Evolutionary conservation across 2,113 vertebrate species (phyloP), one percentile per base, ranked within the genome.

Genomic region (Alectura lathami): DNA sequence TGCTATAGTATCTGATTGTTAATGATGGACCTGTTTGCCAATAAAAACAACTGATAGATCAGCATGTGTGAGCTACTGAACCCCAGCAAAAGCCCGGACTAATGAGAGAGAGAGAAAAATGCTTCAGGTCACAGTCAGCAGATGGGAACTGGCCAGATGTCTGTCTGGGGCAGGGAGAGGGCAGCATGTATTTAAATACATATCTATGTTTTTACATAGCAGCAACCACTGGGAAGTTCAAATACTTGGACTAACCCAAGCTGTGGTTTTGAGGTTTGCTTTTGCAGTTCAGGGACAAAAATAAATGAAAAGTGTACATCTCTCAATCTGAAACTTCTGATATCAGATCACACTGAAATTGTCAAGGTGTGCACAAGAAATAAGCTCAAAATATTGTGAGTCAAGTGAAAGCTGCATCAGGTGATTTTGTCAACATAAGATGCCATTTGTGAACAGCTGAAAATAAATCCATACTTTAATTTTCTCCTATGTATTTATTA

Each of bases 91-190:
- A 96, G 62, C 81, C 79, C 81, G 92, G 91, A 93, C 74, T 92
- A 96, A 94, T 96, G 92, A 94, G 53, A 83, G 82, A 80, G 91
- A 92, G 67, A 76, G 66, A 81, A 69, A 95, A 97, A 94, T 88
- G 83, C 90, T 97, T 78, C 91, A 94, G 92, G 95, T 97, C 97
- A 96, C 54, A 95, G 88, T 95, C 92, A 90, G 89, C 93, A 96
- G 93, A 97, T 96, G 96, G 77, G 91, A 96, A 94, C 74, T 83
- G 76, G 91, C 91, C 92, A 97, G 95, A 93, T 96, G 92, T 94
- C 92, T 97, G 89, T 96, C 96, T 96, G 83, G 91, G 94, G 91
- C 95, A 96, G 72, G 69, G 83, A 93, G 94, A 97, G 88, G 94
- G 70, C 95, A 94, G 75, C 56, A 94, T 81, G 54, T 72, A 91